phyloP scores from a whole-genome alignment of 2,888 invertebrate genomes.

The Drosophila anomalata region DNA sequence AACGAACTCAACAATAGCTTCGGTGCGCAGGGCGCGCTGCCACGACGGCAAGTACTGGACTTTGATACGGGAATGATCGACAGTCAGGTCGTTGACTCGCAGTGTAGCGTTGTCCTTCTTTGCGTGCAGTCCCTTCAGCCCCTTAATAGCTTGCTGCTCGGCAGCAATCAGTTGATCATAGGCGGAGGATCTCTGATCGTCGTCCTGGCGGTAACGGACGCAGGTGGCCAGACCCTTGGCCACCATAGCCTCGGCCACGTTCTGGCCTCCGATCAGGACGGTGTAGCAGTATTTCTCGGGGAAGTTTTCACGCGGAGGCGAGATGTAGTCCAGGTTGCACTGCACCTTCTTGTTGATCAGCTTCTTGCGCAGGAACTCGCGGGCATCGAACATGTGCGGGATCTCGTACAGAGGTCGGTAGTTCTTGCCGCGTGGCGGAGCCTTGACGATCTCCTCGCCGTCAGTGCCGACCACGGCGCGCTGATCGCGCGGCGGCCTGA shows the following conservation, averaged over 20 bases:
- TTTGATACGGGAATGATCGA: conserved; percentile 87
- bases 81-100: conserved; percentile 94
- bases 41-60: conserved; percentile 97
- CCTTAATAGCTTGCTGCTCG: conserved; percentile 96
- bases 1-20: conserved; percentile 98
- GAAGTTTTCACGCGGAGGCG: conserved; percentile 95
- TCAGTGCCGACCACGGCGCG: conserved; percentile 88
- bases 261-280: conserved; percentile 92
- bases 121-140: conserved; percentile 89
- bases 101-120: conserved; percentile 94
- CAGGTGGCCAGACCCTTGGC: conserved; percentile 96
- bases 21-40: conserved; percentile 94
- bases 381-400: conserved; percentile 99
- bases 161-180: conserved; percentile 97
- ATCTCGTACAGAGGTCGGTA: conserved; percentile 98
- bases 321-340: conserved; percentile 97
- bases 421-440: conserved; percentile 88
- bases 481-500: conserved; percentile 94
- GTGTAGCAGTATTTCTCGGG: conserved; percentile 98
- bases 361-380: conserved; percentile 98
- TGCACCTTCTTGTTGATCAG: conserved; percentile 97
- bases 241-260: conserved; percentile 97
- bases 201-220: conserved; percentile 96
- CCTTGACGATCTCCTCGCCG: conserved; percentile 86
- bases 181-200: conserved; percentile 96